Conservation (phyloP, 1,140 invertebrate species). For the Drosophila dunni region DNA sequence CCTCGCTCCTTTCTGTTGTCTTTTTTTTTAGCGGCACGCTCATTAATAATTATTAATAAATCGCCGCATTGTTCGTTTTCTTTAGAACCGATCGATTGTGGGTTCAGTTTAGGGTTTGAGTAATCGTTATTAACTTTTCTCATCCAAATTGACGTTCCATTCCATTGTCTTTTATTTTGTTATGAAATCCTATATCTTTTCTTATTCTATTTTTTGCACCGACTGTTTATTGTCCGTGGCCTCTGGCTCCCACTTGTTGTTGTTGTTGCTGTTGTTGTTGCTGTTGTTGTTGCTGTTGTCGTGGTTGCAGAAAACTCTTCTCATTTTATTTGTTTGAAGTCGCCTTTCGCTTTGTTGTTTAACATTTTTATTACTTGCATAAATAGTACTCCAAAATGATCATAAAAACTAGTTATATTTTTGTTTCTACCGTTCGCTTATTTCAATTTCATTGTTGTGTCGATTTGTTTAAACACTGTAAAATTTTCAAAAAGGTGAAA, state of each 20-base stretch:
- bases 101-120: conserved; percentile 39
- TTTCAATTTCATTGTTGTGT: conserved; percentile 11
- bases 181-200: conserved; percentile 21
- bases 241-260: conserved; percentile 30
- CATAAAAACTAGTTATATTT: conserved; percentile 14
- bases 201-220: conserved; percentile 26
- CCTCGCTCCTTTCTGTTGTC: conserved; percentile 13
- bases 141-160: conserved; percentile 71
- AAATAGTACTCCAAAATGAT: conserved; percentile 12
- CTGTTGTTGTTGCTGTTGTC: conserved; percentile 34
- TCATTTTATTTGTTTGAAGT: conserved; percentile 64
- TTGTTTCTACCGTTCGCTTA: not conserved
- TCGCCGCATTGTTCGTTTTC: conserved; percentile 56
- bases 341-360: conserved; percentile 50
- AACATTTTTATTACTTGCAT: conserved; percentile 48
- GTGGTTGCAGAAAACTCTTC: conserved; percentile 46
- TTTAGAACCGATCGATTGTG: conserved; percentile 34
- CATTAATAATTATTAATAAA: conserved; percentile 58
- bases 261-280: conserved; percentile 35
- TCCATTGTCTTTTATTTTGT: conserved; percentile 49
- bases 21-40: conserved; percentile 19
- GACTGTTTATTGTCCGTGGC: conserved; percentile 47
- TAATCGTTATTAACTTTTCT: conserved; percentile 32
- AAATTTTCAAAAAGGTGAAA: not conserved
- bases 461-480: not conserved